Evolutionary conservation across 2,797 vertebrate species (phyloP).

Genomic region (Catamblyrhynchus diadema): DNA sequence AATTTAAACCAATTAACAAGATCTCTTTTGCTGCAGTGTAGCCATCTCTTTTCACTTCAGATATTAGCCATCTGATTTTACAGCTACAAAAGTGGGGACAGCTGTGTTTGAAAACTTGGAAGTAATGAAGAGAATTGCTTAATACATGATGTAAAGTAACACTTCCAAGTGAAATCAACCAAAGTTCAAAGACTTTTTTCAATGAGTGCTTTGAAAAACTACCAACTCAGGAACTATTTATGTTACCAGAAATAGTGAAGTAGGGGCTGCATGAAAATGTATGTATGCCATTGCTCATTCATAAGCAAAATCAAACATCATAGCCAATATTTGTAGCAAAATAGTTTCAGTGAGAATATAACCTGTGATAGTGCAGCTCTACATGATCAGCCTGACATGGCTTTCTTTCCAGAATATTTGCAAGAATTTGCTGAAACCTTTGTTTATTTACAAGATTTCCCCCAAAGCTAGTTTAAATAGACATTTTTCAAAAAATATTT

Average conservation of each 20-base stretch:
- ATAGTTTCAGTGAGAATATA: slow-evolving; percentile 3
- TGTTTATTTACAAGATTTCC: slow-evolving; percentile 49
- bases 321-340: not conserved
- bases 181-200: slow-evolving; percentile 7
- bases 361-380: not conserved
- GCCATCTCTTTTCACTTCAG: not conserved
- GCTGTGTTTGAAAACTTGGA: not conserved
- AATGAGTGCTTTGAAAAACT: not conserved
- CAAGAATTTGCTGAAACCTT: not conserved
- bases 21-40: not conserved
- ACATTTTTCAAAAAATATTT: not conserved
- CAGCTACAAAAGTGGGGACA: not conserved
- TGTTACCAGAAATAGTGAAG: not conserved
- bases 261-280: not conserved
- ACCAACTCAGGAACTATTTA: not conserved
- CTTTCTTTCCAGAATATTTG: not conserved
- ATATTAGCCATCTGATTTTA: not conserved
- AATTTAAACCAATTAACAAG: not conserved
- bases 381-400: not conserved
- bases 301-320: not conserved
- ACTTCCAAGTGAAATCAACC: slow-evolving; percentile 20
- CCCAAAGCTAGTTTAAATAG: slow-evolving; percentile 34
- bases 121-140: slow-evolving; percentile 21
- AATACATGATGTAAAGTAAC: slow-evolving; percentile 19
- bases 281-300: not conserved